These are phyloP conservation scores for Adela reaumurella DNA, from an alignment of 2,888 invertebrate genomes.

Conservation along the genomic window DNA sequence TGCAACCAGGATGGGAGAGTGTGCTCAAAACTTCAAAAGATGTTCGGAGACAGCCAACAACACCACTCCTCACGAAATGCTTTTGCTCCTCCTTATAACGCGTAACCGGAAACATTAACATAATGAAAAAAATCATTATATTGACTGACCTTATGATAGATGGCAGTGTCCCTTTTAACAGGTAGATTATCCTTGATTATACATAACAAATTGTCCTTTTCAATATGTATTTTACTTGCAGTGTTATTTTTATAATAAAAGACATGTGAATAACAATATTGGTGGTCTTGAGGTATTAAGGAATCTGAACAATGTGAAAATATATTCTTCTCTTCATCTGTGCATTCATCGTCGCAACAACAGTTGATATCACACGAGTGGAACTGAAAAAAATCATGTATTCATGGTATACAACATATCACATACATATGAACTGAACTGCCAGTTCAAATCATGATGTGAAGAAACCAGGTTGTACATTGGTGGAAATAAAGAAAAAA, in stretches of 20 bases:
- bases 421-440: too few relatives aligned
- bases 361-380: conserved; percentile 77
- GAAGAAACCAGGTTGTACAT: too few relatives aligned
- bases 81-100: too few relatives aligned
- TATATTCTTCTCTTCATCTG: conserved; percentile 49
- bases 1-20: too few relatives aligned
- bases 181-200: conserved; percentile 38
- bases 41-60: too few relatives aligned
- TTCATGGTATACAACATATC: too few relatives aligned
- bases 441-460: too few relatives aligned
- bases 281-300: neutral
- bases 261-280: neutral
- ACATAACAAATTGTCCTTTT: conserved; percentile 31
- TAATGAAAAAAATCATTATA: too few relatives aligned
- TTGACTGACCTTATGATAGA: conserved; percentile 3
- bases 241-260: neutral
- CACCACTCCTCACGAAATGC: too few relatives aligned
- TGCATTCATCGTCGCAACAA: conserved; percentile 79
- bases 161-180: conserved; percentile 16
- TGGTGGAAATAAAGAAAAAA: too few relatives aligned
- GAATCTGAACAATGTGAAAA: conserved; percentile 58
- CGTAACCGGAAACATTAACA: too few relatives aligned
- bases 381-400: conserved; percentile 45
- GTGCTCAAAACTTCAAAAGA: too few relatives aligned
- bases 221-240: neutral